Evolutionary conservation across 2,113 vertebrate genomes (phyloP).

Genomic region (Hyaena hyaena): DNA sequence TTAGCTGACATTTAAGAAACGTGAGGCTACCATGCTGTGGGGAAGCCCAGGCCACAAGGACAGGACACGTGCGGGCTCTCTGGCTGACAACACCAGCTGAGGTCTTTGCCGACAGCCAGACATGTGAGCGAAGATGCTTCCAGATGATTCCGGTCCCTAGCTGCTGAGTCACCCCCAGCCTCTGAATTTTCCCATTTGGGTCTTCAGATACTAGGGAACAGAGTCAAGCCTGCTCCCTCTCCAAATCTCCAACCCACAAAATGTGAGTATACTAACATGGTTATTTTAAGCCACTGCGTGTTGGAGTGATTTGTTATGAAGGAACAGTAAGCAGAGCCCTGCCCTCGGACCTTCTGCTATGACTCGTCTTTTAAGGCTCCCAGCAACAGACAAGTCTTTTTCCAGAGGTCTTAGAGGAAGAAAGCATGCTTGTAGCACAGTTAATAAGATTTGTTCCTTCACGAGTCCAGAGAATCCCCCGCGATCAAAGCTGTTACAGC

Average conservation of each 20-base stretch:
- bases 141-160: background rate
- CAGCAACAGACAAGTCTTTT: background rate
- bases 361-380: background rate
- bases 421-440: background rate
- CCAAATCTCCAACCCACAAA: background rate
- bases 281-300: background rate
- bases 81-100: background rate
- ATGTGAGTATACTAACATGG: background rate
- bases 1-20: background rate
- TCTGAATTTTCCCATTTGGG: background rate
- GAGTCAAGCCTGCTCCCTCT: background rate
- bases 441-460: conserved; percentile 59
- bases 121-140: background rate
- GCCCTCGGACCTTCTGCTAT: background rate
- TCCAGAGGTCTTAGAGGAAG: conserved; percentile 18
- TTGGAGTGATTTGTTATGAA: background rate
- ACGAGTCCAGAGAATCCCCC: conserved; percentile 42
- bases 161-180: background rate
- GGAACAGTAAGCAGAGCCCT: background rate
- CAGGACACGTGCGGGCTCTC: background rate
- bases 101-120: background rate
- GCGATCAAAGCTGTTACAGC: conserved; percentile 65
- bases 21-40: background rate
- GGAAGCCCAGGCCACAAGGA: background rate
- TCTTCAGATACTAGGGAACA: background rate